Conservation (phyloP, 2,888 invertebrate genomes). For the Epistrophe grossulariae region DNA sequence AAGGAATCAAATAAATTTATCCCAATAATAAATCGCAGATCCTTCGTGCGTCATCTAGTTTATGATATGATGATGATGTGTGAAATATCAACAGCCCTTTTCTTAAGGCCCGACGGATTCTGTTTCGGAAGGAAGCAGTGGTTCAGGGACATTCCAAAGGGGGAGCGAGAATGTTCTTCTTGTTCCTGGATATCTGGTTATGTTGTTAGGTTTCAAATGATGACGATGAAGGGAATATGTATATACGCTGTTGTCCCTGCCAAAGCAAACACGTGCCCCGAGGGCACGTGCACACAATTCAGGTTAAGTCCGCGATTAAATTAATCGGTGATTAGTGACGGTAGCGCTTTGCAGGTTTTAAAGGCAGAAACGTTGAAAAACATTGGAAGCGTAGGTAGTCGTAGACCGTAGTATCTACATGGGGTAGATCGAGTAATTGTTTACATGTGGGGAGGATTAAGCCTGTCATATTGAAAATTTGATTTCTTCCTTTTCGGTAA, state of each 20-base stretch:
- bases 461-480: slow-evolving; percentile 75
- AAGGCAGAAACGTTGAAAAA: background rate
- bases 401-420: background rate
- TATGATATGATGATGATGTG: slow-evolving; percentile 38
- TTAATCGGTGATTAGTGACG: slow-evolving; percentile 84
- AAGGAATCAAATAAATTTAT: slow-evolving; percentile 64
- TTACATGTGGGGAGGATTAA: slow-evolving; percentile 73
- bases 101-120: background rate
- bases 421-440: slow-evolving; percentile 68
- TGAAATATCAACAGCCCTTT: slow-evolving; percentile 41
- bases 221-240: slow-evolving; percentile 26
- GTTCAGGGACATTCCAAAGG: background rate
- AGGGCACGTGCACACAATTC: slow-evolving; percentile 82
- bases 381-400: background rate
- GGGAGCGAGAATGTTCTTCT: slow-evolving; percentile 18
- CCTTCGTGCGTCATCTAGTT: slow-evolving; percentile 54
- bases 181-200: slow-evolving; percentile 41
- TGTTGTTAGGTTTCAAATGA: slow-evolving; percentile 66
- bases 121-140: slow-evolving; percentile 2
- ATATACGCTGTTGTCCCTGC: slow-evolving; percentile 11
- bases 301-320: slow-evolving; percentile 83
- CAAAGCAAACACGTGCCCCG: slow-evolving; percentile 70
- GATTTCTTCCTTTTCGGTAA: slow-evolving; percentile 60
- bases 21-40: slow-evolving; percentile 70
- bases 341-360: slow-evolving; percentile 59